These are phyloP conservation scores for Mythimna impura DNA, from an alignment of 2,888 invertebrate genomes.

Conservation along the genomic window DNA sequence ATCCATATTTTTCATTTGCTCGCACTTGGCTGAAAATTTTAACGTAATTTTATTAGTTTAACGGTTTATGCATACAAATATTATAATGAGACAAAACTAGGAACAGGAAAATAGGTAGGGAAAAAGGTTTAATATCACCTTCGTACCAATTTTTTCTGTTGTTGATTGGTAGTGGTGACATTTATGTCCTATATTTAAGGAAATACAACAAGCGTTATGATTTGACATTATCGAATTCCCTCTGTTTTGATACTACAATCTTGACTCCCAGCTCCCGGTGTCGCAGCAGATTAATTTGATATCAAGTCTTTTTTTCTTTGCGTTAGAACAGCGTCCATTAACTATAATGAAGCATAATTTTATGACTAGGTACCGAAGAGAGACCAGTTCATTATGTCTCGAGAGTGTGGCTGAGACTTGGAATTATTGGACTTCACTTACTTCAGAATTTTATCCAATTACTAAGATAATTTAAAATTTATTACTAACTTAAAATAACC, in stretches of 20 bases:
- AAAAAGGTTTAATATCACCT: too few relatives aligned
- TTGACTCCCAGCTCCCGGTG: not conserved
- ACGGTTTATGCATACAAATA: too few relatives aligned
- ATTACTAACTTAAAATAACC: constrained; percentile 14
- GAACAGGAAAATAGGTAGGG: too few relatives aligned
- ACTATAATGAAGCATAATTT: constrained; percentile 35
- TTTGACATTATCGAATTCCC: not conserved
- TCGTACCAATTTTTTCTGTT: too few relatives aligned
- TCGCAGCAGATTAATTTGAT: constrained; percentile 7
- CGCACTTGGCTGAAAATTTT: too few relatives aligned
- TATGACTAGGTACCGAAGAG: constrained; percentile 1
- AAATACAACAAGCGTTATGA: not conserved
- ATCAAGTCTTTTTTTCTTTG: constrained; percentile 1
- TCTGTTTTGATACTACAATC: not conserved
- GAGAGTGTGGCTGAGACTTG: not conserved
- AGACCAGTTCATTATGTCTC: constrained; percentile 31
- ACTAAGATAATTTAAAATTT: constrained; percentile 26
- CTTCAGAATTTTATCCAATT: constrained; percentile 34
- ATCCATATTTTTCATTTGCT: too few relatives aligned
- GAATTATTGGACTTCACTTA: constrained; percentile 16
- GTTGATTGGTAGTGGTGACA: not conserved
- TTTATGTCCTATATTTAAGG: too few relatives aligned
- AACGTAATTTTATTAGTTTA: too few relatives aligned
- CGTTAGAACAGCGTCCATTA: constrained; percentile 13
- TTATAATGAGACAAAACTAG: too few relatives aligned